Base-by-base conservation (phyloP, 2,797 vertebrate genomes). In the Ibycter americanus region DNA sequence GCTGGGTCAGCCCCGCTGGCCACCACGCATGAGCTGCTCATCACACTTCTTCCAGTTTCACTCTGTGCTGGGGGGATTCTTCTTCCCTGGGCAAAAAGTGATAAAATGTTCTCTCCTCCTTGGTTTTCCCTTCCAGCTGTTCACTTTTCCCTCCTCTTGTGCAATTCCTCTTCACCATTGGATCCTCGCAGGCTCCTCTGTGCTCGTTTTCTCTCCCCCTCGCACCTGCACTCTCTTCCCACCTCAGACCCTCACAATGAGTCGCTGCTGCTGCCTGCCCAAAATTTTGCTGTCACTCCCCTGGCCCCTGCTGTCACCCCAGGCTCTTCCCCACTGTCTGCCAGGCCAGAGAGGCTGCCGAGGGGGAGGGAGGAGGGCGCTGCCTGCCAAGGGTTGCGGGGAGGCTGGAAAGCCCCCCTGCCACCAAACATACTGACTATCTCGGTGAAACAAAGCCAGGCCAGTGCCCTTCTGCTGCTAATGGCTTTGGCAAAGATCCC, bases 1-100 rank as follows among this genome's bases (percentile, higher is more conserved):
- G 46, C 13, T 55, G 25, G 51, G 25, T 54, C 87, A 74, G 36
- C 25, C 27, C 22, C 0, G 1, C 29, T 40, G 32, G 38, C 14
- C 46, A 54, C 27, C 0, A 0, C 0, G 3, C 8, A 7, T 3
- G 11, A 85, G 14, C 31, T 87, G 46, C 63, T 93, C 46, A 46
- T 63, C 76, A 29, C 10, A 31, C 8, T 56, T 61, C n/a, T 38
- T 78, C 56, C 47, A 16, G 2, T 74, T 91, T 56, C 8, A 5
- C 31, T 56, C 47, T 83, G 27, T 73, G 29, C 47, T 67, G 13
- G 12, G 16, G 25, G 6, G 88, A 67, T 88, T 68, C 19, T 86
- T 68, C 44, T 79, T 80, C n/a, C 32, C 18, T 22, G 32, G 27
- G 56, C 26, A 86, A 76, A 90, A 94, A 68, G 2, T 0, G 0